Evolutionary conservation across 1,140 invertebrate genomes (phyloP), one percentile per base, ranked within the genome.

Genomic region (Magallana ariakensis): DNA sequence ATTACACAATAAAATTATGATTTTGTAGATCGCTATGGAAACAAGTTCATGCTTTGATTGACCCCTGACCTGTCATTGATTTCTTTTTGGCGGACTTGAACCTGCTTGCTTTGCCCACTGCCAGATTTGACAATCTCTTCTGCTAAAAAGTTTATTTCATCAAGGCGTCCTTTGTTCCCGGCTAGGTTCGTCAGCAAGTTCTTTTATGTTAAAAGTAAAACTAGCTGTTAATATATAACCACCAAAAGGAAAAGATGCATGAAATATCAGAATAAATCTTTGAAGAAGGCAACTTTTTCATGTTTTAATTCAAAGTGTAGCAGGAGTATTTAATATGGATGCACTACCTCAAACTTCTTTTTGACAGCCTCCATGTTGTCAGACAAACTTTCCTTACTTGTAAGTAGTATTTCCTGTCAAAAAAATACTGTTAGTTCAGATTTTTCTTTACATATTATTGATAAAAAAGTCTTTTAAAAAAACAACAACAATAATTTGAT

Each of bases 161-260:
- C 98, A 86, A 99, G 96, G 1, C 98, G 96, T 90, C 97, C 97
- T 4, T 97, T 97, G 46, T 97, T 98, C 0, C 98, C 98, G 0
- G 98, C 98, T 11, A 99, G 94, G 93, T 99, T 98, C 0, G 98
- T 99, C 6, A 99, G 96, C 94, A 99, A 98, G 95, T 98, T 98
- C 96, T 97, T 93, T 83, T 66, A 80, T 13, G 2, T 46, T 46
- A 46, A 46, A 46, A 46, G 33, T 46, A 46, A 46, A 46, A 46
- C 33, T 46, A 46, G 33, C 33, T 1, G 33, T 46, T 46, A 46
- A 46, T 3, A 46, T 46, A 46, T 5, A 46, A 46, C 33, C 33
- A 62, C 13, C 13, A 62, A 62, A n/a, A 62, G 33, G 33, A 33
- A 33, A 33, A 33, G 33, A 33, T 33, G 33, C 5, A 33, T 46